Evolutionary conservation across 1,140 invertebrate genomes (phyloP), one percentile per base, ranked within the genome.

Genomic region (Babylonia areolata): DNA sequence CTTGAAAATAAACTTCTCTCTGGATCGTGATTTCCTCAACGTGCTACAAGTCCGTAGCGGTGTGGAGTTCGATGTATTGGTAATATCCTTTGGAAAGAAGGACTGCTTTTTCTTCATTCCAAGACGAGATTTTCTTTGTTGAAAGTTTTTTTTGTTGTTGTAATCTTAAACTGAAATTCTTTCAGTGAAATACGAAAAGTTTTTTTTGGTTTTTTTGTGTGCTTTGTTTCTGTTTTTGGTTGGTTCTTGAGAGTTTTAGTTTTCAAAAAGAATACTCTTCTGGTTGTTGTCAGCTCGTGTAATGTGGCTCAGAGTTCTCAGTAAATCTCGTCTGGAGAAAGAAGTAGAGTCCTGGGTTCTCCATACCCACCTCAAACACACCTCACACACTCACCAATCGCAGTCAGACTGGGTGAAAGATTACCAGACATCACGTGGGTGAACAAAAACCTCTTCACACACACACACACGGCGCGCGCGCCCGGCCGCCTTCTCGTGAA

Each of bases 41-140:
- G 58, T 64, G 58, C 58, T 64, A 23, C 6, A 23, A 64, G 28
- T 64, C 58, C 58, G 58, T 64, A 64, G 20, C 17, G 58, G 58
- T 23, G 17, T 64, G n/a, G n/a, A n/a, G 15, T 64, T 64, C 58
- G 58, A 23, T 64, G 28, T n/a, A 64, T 23, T n/a, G n/a, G n/a
- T n/a, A n/a, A n/a, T 33, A 33, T 73, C 35, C 20, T 73, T 73
- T 6, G 31, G 35, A 73, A 0, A 73, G 71, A 17, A 6, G 33
- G 71, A 73, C 9, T 33, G 71, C 31, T 35, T 37, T 73, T 73
- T 73, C 71, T 73, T 73, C 71, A 73, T 73, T 73, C 71, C 71
- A 73, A 37, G 71, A 73, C 35, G 9, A 35, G 6, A 12, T 73
- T 73, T 28, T 6, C 0, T 23, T 9, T 23, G 23, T 2, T 69